phyloP scores from a whole-genome alignment of 1,140 invertebrate genomes.

The Battus philenor region DNA sequence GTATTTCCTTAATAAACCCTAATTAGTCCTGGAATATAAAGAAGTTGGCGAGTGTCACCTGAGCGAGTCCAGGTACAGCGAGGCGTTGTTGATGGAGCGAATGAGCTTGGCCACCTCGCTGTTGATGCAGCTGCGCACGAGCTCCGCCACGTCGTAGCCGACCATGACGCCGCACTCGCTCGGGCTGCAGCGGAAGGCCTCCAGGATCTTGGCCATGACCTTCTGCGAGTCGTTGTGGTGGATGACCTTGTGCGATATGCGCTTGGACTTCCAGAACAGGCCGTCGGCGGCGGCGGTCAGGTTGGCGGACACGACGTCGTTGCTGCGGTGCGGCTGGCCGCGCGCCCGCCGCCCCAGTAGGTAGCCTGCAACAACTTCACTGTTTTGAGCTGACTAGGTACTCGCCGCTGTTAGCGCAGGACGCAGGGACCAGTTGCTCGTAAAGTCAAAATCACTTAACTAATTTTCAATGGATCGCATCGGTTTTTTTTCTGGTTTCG shows the following conservation, averaged over 20 bases:
- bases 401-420: too few relatives aligned
- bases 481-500: too few relatives aligned
- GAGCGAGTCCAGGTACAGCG: slow-evolving; percentile 51
- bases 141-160: slow-evolving; percentile 46
- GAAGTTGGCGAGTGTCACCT: slow-evolving; percentile 41
- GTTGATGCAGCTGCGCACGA: slow-evolving; percentile 42
- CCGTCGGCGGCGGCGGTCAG: slow-evolving; percentile 42
- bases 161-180: slow-evolving; percentile 39
- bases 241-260: slow-evolving; percentile 49
- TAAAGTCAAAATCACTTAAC: too few relatives aligned
- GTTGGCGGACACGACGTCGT: slow-evolving; percentile 45
- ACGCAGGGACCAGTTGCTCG: too few relatives aligned
- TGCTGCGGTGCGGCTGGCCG: slow-evolving; percentile 34
- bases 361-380: slow-evolving; percentile 43
- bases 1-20: not conserved
- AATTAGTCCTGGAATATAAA: slow-evolving; percentile 1
- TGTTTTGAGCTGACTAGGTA: not conserved
- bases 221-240: slow-evolving; percentile 48
- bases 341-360: slow-evolving; percentile 54
- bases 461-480: too few relatives aligned
- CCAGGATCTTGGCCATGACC: slow-evolving; percentile 36
- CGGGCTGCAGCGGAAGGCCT: slow-evolving; percentile 46
- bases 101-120: slow-evolving; percentile 47
- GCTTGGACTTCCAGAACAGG: slow-evolving; percentile 48
- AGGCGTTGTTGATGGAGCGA: slow-evolving; percentile 48